Evolutionary conservation across 1,140 invertebrate genomes (phyloP), one percentile per base, ranked within the genome.

Genomic region (Camponotus vicinus): DNA sequence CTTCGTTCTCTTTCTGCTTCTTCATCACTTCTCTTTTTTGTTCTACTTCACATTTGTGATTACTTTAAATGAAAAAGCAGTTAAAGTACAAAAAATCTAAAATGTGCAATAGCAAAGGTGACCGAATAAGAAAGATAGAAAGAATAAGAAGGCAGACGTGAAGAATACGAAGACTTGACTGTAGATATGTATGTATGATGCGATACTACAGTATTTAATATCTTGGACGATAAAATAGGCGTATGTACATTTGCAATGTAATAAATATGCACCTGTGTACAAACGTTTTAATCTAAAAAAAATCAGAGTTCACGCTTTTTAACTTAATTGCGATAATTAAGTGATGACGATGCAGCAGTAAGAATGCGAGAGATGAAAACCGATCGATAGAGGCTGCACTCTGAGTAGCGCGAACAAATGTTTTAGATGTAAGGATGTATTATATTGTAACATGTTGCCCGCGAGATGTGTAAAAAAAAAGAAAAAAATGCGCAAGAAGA

Each of bases 241-340:
- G 78, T 92, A 92, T 92, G 92, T 94, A 93, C 88, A 92, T 92
- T 92, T 92, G 89, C 73, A 64, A 78, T 90, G 80, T 91, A 93
- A 91, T 92, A 92, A 89, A 86, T 89, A 92, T 89, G 84, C 88
- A 83, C 79, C 55, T 27, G 69, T 83, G 90, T 91, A 92, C 89
- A 90, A 89, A 92, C 90, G 80, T 89, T 83, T 73, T 34, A 83
- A 75, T 8, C 34, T 15, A 9, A 69, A 52, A 5, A 52, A 5
- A 75, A 55, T 83, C 69, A 73, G 49, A 52, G 69, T 83, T 73
- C 15, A 45, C 32, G 32, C 49, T 32, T 55, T 67, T 80, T 83
- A 32, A 83, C 42, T 69, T 61, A 61, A 63, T 61, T 83, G 32
- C 55, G 32, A 18, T 34, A 34, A 55, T 40, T 37, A 21, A 70